Base-by-base conservation (phyloP, 2,888 invertebrate genomes). In the Ochropleura plecta region DNA sequence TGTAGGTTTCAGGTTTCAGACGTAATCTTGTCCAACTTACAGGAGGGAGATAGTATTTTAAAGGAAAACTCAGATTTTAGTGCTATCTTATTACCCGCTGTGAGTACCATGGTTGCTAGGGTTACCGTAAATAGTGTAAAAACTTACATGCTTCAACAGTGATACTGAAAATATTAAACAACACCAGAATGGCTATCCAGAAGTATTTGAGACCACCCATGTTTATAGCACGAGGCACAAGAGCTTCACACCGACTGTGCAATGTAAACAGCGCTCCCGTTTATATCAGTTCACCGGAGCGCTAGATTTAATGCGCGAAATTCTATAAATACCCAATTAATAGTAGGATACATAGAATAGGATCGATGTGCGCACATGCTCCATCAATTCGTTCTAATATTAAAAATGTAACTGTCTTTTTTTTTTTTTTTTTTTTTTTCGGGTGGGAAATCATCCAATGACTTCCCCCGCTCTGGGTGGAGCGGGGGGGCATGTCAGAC, bases 81-180 rank as follows among this genome's bases (percentile, higher is more conserved):
- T 30, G 30, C 3, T 30, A 2, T 30, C 30, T 30, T 30, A 30
- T 30, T 30, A 30, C 30, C 3, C 30, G 30, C 30, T 30, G 30
- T 30, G 30, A 30, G 30, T 30, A 30, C 5, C 20, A 16, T 12
- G 6, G 55, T 14, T n/a, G 5, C 3, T 30, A n/a, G 30, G 14
- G 30, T 30, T 30, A 3, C 44, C 5, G 30, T 16, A 18, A 5
- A 16, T 18, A 46, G 12, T n/a, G 2, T n/a, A 46, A 73, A 63
- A 49, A 30, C 55, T 68, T 78, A 79, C 78, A 1, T 79, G 68
- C 64, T 68, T 73, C 74, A 5, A 73, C 73, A 57, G 30, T 51
- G 12, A 64, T 48, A 67, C 42, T 42, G 18, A 73, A 18, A 3
- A 73, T 12, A 7, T 63, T 71, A 14, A 71, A 3, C 12, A 78